A percentile compares a stretch with the other conserved stretches of the same genome.
phyloP scores from a whole-genome alignment of 2,113 vertebrate species.

The Triplophysa tibetana region DNA sequence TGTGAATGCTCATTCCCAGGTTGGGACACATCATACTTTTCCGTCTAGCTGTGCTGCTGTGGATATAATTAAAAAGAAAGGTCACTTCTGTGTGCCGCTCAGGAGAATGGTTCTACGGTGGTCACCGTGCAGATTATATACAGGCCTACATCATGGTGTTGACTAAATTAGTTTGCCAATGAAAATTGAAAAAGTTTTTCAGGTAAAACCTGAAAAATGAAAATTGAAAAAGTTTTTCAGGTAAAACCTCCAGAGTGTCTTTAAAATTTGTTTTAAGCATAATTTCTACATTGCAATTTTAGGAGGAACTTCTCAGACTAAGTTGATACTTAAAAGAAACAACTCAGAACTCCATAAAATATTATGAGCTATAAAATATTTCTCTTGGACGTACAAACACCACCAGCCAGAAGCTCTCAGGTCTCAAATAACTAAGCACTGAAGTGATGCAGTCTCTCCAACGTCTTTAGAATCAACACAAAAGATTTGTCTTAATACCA shows the following conservation, averaged over 20 bases:
- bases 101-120: not conserved
- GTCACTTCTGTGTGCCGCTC: not conserved
- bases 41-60: slow-evolving; percentile 9
- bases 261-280: not conserved
- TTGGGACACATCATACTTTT: slow-evolving; percentile 38
- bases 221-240: not conserved
- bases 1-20: slow-evolving; percentile 44
- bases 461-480: slow-evolving; percentile 37
- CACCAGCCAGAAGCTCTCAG: slow-evolving; percentile 10
- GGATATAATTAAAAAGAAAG: slow-evolving; percentile 32
- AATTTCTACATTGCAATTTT: too few relatives aligned
- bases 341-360: too few relatives aligned
- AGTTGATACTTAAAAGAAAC: too few relatives aligned
- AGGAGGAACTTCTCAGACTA: too few relatives aligned
- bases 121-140: not conserved
- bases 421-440: slow-evolving; percentile 38
- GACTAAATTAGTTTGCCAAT: not conserved
- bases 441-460: slow-evolving; percentile 35
- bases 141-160: not conserved
- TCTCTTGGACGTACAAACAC: not conserved
- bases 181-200: not conserved
- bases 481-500: slow-evolving; percentile 47
- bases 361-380: too few relatives aligned
- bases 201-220: not conserved
- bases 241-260: not conserved